Percentiles rank a stretch among this genome's conserved stretches.
Conservation (phyloP, 2,888 invertebrate species). For the Cheilosia urbana region DNA sequence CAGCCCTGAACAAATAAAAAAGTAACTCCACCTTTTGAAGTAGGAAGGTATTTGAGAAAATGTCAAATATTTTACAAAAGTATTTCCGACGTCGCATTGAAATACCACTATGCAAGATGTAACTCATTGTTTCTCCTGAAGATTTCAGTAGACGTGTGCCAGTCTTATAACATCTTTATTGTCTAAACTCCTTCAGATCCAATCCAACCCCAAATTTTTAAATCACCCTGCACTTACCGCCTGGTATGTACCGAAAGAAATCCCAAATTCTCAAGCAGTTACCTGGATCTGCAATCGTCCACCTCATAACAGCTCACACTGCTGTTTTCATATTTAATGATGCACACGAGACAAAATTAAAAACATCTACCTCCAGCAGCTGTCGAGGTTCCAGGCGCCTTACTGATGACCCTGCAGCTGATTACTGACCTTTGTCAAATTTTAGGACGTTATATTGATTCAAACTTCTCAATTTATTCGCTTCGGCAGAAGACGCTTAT, state of each 20-base stretch:
- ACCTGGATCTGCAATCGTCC: not conserved
- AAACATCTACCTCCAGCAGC: not conserved
- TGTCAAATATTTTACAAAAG: too few relatives aligned
- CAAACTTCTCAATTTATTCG: not conserved
- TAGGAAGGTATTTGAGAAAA: too few relatives aligned
- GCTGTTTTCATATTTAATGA: not conserved
- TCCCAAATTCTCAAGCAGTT: not conserved
- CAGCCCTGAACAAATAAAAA: too few relatives aligned
- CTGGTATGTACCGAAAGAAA: not conserved
- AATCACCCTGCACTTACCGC: not conserved
- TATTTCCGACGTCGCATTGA: too few relatives aligned
- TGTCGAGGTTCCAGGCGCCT: not conserved
- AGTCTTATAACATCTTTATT: too few relatives aligned
- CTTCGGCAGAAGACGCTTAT: not conserved
- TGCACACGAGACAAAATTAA: not conserved
- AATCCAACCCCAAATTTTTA: not conserved
- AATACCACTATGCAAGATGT: too few relatives aligned
- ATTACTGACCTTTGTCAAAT: not conserved
- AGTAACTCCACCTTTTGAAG: too few relatives aligned
- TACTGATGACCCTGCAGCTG: not conserved
- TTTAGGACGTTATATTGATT: too few relatives aligned
- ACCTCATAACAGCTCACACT: not conserved
- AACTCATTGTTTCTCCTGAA: too few relatives aligned
- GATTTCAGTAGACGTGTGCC: too few relatives aligned
- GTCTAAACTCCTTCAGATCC: too few relatives aligned